Base-by-base conservation (phyloP, 1,140 invertebrate genomes). In the Heliconius hermathena region DNA sequence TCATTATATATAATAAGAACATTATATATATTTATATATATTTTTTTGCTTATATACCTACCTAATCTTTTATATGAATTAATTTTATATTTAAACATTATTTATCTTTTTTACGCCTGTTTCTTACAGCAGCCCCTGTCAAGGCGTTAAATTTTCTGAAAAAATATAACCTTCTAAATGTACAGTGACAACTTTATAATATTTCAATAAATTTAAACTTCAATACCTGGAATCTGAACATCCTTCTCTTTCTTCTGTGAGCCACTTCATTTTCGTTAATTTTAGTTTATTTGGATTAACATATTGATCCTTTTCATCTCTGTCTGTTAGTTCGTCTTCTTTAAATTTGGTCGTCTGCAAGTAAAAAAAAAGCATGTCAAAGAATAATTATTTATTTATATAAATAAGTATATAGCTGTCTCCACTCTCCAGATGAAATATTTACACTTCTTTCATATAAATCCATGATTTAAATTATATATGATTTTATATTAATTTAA, bases 231-330 rank as follows among this genome's bases (percentile, higher is more conserved):
- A 91, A 77, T 93, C 86, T 8, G 82, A 81, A n/a, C 83, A 85
- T 16, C 79, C 88, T n/a, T 84, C 81, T 46, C 84, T 85, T 36
- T 83, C 85, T 74, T 93, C 92, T 13, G 88, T 88, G 1, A 94
- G 85, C 92, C 92, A 94, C 74, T 90, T 92, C 90, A 92, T 93
- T 87, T 90, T 92, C 20, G 91, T 94, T n/a, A 93, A 71, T 83
- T 91, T 89, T 9, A 94, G 81, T 60, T 91, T 86, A 66, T 90
- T 93, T 16, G 88, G 88, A 70, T 89, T 90, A 18, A 75, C 54
- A 29, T 36, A 41, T 57, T 73, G 54, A 54, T 71, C 72, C n/a
- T 41, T 2, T 20, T 78, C 76, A 41, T 82, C 74, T 80, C 52
- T 74, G 18, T 81, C 76, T 13, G 60, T 74, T 41, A 38, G 18